Evolutionary conservation across 1,140 invertebrate species (phyloP).

Genomic region (Pseudachorutes palmiensis): DNA sequence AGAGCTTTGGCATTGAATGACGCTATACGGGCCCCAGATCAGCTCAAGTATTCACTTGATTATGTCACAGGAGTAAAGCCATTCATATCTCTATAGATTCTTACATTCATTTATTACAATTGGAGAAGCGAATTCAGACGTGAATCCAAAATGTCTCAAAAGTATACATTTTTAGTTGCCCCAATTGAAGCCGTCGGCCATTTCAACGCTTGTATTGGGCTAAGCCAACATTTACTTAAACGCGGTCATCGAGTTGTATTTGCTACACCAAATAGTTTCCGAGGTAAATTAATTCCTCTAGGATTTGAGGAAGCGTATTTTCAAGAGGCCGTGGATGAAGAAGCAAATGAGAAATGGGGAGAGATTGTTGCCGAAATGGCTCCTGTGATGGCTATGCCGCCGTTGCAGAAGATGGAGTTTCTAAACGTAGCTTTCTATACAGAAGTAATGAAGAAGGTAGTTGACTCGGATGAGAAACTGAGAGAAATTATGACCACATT

Average conservation of each 20-base stretch:
- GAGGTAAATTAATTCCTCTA: not conserved
- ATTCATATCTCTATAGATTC: too few relatives aligned
- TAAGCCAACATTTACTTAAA: not conserved
- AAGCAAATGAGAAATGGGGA: not conserved
- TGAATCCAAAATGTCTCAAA: too few relatives aligned
- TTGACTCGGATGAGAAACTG: not conserved
- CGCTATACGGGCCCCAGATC: too few relatives aligned
- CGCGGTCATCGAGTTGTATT: slow-evolving; percentile 5
- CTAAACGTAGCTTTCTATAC: not conserved
- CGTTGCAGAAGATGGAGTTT: not conserved
- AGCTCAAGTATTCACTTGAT: too few relatives aligned
- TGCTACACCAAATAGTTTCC: not conserved
- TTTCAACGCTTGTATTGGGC: not conserved
- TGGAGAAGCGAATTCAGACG: too few relatives aligned
- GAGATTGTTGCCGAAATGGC: not conserved
- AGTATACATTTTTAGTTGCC: not conserved
- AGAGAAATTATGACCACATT: not conserved
- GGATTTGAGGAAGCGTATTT: slow-evolving; percentile 2
- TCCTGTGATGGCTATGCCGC: not conserved
- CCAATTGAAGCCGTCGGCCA: not conserved
- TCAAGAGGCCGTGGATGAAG: not conserved
- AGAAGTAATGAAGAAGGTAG: not conserved
- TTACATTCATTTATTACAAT: too few relatives aligned
- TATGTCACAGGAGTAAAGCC: too few relatives aligned
- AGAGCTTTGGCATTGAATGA: too few relatives aligned